A percentile compares a stretch with the other conserved stretches of the same genome.
Evolutionary conservation across 2,113 vertebrate genomes (phyloP).

Genomic region (Malurus elegans): DNA sequence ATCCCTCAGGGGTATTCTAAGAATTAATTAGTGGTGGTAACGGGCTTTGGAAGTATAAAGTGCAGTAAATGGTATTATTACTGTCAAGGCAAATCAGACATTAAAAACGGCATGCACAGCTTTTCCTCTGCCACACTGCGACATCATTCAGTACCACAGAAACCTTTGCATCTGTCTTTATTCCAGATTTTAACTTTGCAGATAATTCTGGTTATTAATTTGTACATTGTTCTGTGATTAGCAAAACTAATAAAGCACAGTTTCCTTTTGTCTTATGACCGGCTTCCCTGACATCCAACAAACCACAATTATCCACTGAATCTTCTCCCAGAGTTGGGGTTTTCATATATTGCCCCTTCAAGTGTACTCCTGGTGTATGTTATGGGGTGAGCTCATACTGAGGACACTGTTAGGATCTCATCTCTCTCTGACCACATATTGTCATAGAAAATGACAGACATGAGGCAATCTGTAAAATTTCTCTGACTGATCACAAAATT

Average conservation of each 20-base stretch:
- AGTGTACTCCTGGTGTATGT: background rate
- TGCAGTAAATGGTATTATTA: constrained; percentile 18
- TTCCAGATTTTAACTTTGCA: background rate
- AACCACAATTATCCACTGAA: background rate
- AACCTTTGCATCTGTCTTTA: background rate
- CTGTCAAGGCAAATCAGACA: background rate
- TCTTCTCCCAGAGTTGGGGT: background rate
- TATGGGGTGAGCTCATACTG: background rate
- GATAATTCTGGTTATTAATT: constrained; percentile 1
- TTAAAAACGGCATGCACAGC: background rate
- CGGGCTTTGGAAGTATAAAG: constrained; percentile 20
- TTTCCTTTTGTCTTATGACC: background rate
- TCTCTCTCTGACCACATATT: background rate
- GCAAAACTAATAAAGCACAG: background rate
- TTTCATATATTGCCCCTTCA: background rate
- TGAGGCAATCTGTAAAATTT: background rate
- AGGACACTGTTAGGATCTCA: background rate
- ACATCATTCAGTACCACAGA: background rate
- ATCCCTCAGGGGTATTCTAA: constrained; percentile 11
- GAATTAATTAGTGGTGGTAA: constrained; percentile 54
- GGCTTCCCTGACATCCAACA: background rate
- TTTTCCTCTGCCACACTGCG: background rate
- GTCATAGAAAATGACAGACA: background rate
- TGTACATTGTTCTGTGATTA: background rate
- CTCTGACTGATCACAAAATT: background rate